Base-by-base conservation (phyloP, 1,140 invertebrate species). In the Heliconius melpomene region DNA sequence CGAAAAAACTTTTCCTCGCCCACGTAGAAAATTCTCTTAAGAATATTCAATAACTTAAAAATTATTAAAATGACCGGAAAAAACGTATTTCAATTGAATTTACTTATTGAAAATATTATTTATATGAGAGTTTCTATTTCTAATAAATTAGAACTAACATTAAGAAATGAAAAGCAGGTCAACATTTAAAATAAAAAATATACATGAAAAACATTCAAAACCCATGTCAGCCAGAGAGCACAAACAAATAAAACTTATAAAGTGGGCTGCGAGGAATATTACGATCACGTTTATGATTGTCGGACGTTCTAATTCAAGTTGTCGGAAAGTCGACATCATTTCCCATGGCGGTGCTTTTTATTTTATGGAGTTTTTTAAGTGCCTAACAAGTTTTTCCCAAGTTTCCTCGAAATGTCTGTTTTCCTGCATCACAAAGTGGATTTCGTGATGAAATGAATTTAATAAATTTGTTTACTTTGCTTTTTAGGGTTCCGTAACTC, bases 241-340 rank as follows among this genome's bases (percentile, higher is more conserved):
- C 70, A 81, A 81, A 46, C 60, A 74, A 82, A 82, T 76, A 75
- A 78, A 79, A 80, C 70, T 80, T 75, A 80, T 71, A 79, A 79
- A 82, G 36, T 82, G 32, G 80, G 54, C 36, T 77, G 29, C 60
- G 23, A 23, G 79, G 57, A 82, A 87, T 87, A 89, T 90, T 88
- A 88, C 83, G 88, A 86, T 87, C 87, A 87, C 86, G 87, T 89
- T 87, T 88, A 87, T 87, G 87, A 86, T 85, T 83, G 86, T 85
- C 83, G 81, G 79, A 54, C 84, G 81, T 86, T 90, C 87, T 90
- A 90, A 90, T 90, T 86, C 86, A 88, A 90, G 84, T 92, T 89
- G 85, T 84, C 75, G 81, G 84, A 87, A 79, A 86, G 81, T 83
- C 40, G 82, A 75, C 82, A 88, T 88, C 88, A 90, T 91, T 92